phyloP scores from a whole-genome alignment of 2,113 vertebrate species.

The Syngnathus typhle region DNA sequence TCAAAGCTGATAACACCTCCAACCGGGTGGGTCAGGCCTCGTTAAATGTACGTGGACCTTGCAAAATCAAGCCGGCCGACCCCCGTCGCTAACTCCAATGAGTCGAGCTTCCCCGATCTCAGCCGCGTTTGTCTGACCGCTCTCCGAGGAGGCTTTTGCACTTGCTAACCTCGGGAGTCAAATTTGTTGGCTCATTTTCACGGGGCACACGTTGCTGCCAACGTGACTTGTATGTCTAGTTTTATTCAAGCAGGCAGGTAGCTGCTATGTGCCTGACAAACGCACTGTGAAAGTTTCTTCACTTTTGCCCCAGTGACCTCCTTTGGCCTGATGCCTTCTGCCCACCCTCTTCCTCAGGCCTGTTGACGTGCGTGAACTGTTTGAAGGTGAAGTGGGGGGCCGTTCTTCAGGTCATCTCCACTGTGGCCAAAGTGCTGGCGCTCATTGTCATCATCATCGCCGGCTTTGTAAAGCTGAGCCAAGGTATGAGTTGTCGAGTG shows the following conservation, averaged over 20 bases:
- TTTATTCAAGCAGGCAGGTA: background rate
- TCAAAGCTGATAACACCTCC: background rate
- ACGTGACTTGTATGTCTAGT: background rate
- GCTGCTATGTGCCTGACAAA: too few relatives aligned
- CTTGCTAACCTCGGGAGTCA: background rate
- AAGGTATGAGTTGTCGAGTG: conserved; percentile 58
- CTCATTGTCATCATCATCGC: conserved; percentile 75
- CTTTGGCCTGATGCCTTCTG: too few relatives aligned
- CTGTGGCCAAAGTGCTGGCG: conserved; percentile 75
- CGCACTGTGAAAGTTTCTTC: too few relatives aligned
- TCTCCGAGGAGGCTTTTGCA: background rate
- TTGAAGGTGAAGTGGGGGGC: conserved; percentile 80
- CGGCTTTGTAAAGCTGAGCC: conserved; percentile 67
- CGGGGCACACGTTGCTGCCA: background rate
- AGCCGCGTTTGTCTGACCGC: too few relatives aligned
- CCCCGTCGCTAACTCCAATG: too few relatives aligned
- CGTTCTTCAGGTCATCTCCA: conserved; percentile 74
- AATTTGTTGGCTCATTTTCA: background rate
- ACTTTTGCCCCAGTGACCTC: background rate
- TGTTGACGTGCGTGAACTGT: conserved; percentile 74
- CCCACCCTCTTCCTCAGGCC: conserved; percentile 37
- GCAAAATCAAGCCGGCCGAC: background rate
- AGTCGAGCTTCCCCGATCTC: too few relatives aligned
- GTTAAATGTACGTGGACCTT: background rate
- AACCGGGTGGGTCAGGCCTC: background rate